Base-by-base conservation (phyloP, 1,140 invertebrate genomes). In the Drosophila busckii region DNA sequence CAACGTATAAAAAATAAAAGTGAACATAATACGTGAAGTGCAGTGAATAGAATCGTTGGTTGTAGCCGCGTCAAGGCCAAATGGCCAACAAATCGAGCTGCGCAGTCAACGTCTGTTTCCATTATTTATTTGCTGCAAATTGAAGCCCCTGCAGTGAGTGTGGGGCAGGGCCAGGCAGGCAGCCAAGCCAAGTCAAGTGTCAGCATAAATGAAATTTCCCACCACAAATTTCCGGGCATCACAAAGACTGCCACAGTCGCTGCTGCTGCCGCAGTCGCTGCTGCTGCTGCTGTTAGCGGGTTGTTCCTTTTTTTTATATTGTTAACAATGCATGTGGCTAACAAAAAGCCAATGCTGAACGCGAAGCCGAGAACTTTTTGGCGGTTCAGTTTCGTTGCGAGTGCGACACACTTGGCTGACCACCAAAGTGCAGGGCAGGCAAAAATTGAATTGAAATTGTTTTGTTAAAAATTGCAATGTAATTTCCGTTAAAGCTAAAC, bases 151-250 rank as follows among this genome's bases (percentile, higher is more conserved):
- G 7, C 9, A 9, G 10, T 16, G 41, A n/a, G 26, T 22, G 20
- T 15, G 8, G 20, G 22, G 13, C 16, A 37, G 32, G 25, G 13
- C 32, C 10, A 29, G 35, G 42, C 26, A n/a, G 45, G 42, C 38
- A 63, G 52, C 45, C 25, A 55, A 56, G 62, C 48, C 68, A 58
- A 80, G 65, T 82, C 75, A 75, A 82, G 75, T 82, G 75, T 82
- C 75, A 82, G 75, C 75, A 82, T 83, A 82, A 82, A 82, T 82
- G 75, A 82, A 82, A 82, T 82, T 82, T 82, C 75, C 75, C 75
- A 82, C 75, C 75, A 17, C 75, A 82, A 75, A 82, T 65, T 82
- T 82, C 75, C 75, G 75, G n/a, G 70, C 28, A 49, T 45, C 59
- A 46, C 66, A 69, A 34, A 35, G 26, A 37, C 32, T 8, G 3